Conservation (phyloP, 2,113 vertebrate species). For the Cepphus grylle region DNA sequence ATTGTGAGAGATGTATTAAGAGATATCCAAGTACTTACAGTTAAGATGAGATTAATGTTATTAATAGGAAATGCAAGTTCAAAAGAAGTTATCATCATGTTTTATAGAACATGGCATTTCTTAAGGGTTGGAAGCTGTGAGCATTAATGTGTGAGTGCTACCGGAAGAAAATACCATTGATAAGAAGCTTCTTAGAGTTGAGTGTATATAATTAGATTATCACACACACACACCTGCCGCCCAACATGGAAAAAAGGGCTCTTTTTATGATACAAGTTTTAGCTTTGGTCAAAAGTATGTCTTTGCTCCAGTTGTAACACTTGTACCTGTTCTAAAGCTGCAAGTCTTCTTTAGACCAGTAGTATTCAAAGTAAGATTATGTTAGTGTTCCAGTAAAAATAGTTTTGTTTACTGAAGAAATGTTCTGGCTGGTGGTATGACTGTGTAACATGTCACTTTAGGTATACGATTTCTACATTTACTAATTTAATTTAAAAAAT, state of each 20-base stretch:
- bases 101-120: neutral
- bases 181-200: neutral
- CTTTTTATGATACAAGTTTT: neutral
- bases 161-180: neutral
- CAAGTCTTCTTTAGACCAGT: neutral
- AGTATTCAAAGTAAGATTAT: neutral
- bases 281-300: neutral
- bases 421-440: neutral
- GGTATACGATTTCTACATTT: neutral
- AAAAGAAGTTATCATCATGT: neutral
- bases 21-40: neutral
- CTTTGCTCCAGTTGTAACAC: neutral
- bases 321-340: neutral
- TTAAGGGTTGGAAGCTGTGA: neutral
- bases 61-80: neutral
- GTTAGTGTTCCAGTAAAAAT: neutral
- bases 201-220: neutral
- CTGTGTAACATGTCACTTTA: neutral
- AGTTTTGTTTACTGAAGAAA: neutral
- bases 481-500: neutral
- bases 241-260: neutral
- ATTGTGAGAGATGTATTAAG: neutral
- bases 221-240: no score
- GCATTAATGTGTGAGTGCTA: neutral
- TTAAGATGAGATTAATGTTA: neutral